Base-by-base conservation (phyloP, 2,888 invertebrate species). In the Dryocosmus kuriphilus region DNA sequence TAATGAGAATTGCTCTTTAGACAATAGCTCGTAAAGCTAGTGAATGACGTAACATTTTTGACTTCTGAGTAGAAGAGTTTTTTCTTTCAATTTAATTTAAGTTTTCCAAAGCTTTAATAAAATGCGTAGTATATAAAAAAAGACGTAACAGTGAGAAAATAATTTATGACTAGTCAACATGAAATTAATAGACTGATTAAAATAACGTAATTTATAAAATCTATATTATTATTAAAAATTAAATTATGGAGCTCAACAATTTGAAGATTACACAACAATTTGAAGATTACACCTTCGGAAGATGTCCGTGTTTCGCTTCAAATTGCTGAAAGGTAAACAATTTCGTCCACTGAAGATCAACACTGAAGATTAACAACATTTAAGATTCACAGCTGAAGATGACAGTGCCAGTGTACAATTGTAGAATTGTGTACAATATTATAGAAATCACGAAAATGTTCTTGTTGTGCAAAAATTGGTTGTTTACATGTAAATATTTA, bases 401-500 rank as follows among this genome's bases (percentile, higher is more conserved):
- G 19, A 30, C 16, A 16, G 32, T 63, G 9, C 62, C 9, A n/a
- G 1, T 32, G 32, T n/a, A 32, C 32, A 62, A n/a, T 6, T 62
- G 32, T 61, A 61, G 19, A 61, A 19, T 61, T 61, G n/a, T n/a
- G n/a, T n/a, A n/a, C n/a, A n/a, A n/a, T n/a, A n/a, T n/a, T n/a
- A n/a, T n/a, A 61, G 2, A 27, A 51, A 24, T 22, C 14, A 24
- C n/a, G 24, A 51, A n/a, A 19, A 46, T 22, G 0, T 24, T 65
- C 38, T 41, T 67, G 41, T 14, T 67, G 7, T 67, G 1, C 19
- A 41, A 2, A 67, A 22, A 67, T 27, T 22, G 38, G 16, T 63
- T 51, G 30, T 51, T 71, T 22, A 38, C n/a, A 30, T 51, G 71
- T 71, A 71, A 71, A 71, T 51, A 51, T 30, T 51, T 51, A 51